Base-by-base conservation (phyloP, 1,140 invertebrate species). In the Pseudomyrmex flavicornis region DNA sequence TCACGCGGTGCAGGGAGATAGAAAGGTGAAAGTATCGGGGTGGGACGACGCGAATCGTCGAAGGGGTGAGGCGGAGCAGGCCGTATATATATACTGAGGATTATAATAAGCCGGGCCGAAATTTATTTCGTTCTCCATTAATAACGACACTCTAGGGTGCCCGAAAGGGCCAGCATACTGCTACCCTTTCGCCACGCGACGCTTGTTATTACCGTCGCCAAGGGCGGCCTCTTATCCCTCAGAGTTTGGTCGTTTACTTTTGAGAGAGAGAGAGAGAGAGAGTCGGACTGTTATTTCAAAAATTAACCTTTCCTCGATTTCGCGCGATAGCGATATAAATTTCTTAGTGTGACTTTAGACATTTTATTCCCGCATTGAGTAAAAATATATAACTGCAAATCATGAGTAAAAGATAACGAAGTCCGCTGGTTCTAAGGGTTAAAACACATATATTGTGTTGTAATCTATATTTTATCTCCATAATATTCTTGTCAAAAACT, bases 61-160 rank as follows among this genome's bases (percentile, higher is more conserved):
- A 56, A 74, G 75, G 58, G 56, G 13, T 56, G 68, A 79, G 63
- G 56, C 46, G 72, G 83, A 61, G 15, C 65, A 52, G 48, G 56
- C 13, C 72, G 69, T 62, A 84, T 77, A 89, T 84, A 88, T 35
- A 35, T 35, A 35, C 46, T 26, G 61, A 58, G 87, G 88, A 88
- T 89, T 89, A 88, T 89, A 88, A 84, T 84, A 86, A 88, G 84
- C 88, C 80, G 65, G 46, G 84, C 79, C 88, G 76, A 89, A 88
- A 88, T 88, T 80, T 89, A 85, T 89, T 89, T 89, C 87, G 80
- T 89, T 86, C 88, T 80, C 61, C 68, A 88, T 86, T 89, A 88
- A 89, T 88, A 89, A 84, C 70, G 59, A 44, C 58, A 66, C 44
- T 54, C 82, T 62, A 75, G n/a, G 52, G 46, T 17, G 10, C 59